phyloP scores from a whole-genome alignment of 2,113 vertebrate species.

The Antigone vipio region DNA sequence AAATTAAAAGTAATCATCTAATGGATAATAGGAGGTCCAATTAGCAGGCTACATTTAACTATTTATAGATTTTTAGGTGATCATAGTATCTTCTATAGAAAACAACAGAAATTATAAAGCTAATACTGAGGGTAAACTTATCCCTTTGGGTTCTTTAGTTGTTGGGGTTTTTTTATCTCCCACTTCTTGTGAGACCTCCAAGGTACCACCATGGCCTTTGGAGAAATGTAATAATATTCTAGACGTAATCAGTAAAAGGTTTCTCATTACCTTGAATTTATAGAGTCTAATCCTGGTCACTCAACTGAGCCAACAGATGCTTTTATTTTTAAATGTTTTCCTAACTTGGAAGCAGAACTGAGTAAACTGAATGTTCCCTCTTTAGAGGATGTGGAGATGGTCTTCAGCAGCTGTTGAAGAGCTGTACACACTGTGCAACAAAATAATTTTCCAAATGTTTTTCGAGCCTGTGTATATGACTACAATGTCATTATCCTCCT shows the following conservation, averaged over 20 bases:
- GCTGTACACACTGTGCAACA: not conserved
- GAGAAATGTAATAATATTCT: not conserved
- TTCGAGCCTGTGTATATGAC: not conserved
- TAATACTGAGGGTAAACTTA: not conserved
- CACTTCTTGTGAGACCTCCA: not conserved
- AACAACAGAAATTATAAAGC: not conserved
- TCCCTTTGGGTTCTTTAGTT: not conserved
- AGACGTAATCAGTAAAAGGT: not conserved
- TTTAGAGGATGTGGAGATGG: not conserved
- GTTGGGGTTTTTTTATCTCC: not conserved
- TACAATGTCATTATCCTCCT: not conserved
- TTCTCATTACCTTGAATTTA: not conserved
- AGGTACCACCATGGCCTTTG: not conserved
- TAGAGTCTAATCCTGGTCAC: not conserved
- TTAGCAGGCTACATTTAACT: not conserved
- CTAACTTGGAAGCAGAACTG: slow-evolving; percentile 38
- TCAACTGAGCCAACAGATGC: slow-evolving; percentile 8
- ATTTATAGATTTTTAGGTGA: not conserved
- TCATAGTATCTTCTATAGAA: not conserved
- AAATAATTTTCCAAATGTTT: not conserved
- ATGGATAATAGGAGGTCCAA: not conserved
- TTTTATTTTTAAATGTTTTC: slow-evolving; percentile 34
- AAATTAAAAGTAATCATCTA: not conserved
- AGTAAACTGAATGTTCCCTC: not conserved
- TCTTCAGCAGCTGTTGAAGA: slow-evolving; percentile 7